These are phyloP conservation scores for Caenorhabditis sinica DNA, from an alignment of 2,888 invertebrate species.

Conservation along the genomic window DNA sequence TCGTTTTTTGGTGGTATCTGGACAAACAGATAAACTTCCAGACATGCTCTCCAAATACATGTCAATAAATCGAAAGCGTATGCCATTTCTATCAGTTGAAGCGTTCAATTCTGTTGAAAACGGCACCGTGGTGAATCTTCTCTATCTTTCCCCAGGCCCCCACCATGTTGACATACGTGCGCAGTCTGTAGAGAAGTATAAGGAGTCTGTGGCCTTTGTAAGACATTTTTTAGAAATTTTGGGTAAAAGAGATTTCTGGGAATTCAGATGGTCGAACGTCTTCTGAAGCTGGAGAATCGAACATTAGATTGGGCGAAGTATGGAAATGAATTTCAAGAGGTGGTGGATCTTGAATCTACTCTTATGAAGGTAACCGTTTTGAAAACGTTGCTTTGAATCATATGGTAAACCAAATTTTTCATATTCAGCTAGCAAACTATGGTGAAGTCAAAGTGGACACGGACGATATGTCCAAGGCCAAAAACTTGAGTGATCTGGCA, in stretches of 20 bases:
- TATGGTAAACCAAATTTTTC: background rate
- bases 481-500: conserved; percentile 7
- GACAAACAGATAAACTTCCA: background rate
- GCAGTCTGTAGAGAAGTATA: background rate
- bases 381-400: background rate
- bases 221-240: background rate
- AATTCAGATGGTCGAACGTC: conserved; percentile 15
- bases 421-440: conserved; percentile 43
- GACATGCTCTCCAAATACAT: conserved; percentile 41
- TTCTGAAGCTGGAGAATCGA: conserved; percentile 15
- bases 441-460: background rate
- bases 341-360: conserved; percentile 4
- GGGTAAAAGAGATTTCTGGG: background rate
- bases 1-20: background rate
- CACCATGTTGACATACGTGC: conserved; percentile 5
- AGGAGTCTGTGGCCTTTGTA: conserved; percentile 12
- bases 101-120: background rate
- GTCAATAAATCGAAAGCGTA: conserved; percentile 20
- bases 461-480: conserved; percentile 6
- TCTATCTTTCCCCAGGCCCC: conserved; percentile 28
- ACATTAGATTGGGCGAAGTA: conserved; percentile 3
- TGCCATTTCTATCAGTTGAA: conserved; percentile 34
- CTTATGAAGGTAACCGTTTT: background rate
- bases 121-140: background rate
- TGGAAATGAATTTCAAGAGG: background rate